Evolutionary conservation across 2,888 invertebrate genomes (phyloP).

Genomic region (Chorisops tibialis): DNA sequence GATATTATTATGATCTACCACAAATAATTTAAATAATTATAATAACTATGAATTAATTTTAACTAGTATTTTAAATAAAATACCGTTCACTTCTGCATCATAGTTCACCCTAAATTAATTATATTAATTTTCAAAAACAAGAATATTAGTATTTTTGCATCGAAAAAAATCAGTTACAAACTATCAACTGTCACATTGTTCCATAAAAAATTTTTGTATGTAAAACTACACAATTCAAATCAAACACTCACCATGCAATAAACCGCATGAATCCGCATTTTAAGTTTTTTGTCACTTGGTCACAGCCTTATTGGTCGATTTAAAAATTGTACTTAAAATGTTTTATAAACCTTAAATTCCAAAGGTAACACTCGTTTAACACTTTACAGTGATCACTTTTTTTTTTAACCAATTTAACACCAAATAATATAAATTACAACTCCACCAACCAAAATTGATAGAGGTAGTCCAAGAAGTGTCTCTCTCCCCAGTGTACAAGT

Average conservation of each 20-base stretch:
- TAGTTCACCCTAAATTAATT: too few species aligned
- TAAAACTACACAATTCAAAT: too few species aligned
- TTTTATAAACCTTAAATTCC: conserved; percentile 2
- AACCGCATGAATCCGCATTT: conserved; percentile 50
- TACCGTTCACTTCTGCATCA: too few species aligned
- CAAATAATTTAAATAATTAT: too few species aligned
- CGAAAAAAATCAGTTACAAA: too few species aligned
- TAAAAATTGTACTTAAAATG: not conserved
- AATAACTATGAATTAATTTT: too few species aligned
- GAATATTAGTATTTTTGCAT: too few species aligned
- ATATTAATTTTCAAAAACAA: too few species aligned
- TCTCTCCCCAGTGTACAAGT: conserved; percentile 2
- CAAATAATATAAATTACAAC: not conserved
- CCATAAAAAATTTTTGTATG: too few species aligned
- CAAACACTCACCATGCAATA: conserved; percentile 50
- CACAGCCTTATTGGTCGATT: conserved; percentile 26
- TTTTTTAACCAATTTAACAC: not conserved
- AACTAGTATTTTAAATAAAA: too few species aligned
- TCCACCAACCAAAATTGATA: conserved; percentile 17
- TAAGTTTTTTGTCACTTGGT: conserved; percentile 29
- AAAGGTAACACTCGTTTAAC: not conserved
- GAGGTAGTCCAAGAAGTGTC: conserved; percentile 26
- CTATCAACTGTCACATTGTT: too few species aligned
- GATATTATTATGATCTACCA: too few species aligned
- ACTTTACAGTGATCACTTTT: not conserved